Conservation (phyloP, 2,888 invertebrate genomes). For the Pandemis heparana region DNA sequence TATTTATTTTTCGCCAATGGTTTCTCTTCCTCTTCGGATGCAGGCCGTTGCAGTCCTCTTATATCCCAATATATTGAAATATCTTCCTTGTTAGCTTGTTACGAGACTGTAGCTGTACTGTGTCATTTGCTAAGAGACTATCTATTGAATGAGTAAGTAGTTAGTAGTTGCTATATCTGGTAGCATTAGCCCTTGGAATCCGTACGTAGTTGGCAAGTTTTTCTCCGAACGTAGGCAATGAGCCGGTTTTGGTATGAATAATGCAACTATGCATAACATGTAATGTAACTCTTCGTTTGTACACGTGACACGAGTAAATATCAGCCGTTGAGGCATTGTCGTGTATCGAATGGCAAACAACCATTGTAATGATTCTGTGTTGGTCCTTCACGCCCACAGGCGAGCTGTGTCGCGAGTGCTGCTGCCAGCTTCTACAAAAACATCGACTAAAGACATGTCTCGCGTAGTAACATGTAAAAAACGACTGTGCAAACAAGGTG, state of each 20-base stretch:
- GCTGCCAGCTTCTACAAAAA: constrained; percentile 12
- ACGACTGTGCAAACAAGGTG: constrained; percentile 1
- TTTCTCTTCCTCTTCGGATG: too few relatives aligned
- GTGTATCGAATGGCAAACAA: constrained; percentile 66
- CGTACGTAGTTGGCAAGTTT: constrained; percentile 31
- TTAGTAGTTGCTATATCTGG: neutral
- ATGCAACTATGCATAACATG: constrained; percentile 75
- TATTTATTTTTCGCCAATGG: too few relatives aligned
- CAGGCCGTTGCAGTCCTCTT: neutral
- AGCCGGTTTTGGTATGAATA: constrained; percentile 62
- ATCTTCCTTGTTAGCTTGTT: neutral
- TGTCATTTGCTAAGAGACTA: neutral
- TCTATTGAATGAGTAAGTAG: neutral
- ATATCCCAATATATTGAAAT: neutral
- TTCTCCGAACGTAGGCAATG: constrained; percentile 36
- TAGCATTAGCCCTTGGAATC: constrained; percentile 17
- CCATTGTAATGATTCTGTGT: constrained; percentile 27
- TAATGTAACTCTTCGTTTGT: constrained; percentile 70
- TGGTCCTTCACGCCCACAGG: constrained; percentile 13
- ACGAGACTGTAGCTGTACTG: neutral
- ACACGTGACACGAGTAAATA: constrained; percentile 74
- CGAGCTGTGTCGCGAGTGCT: neutral
- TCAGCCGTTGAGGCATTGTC: constrained; percentile 62
- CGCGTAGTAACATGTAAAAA: constrained; percentile 8
- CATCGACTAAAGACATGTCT: constrained; percentile 1